These are phyloP conservation scores for Podocnemis expansa DNA, from an alignment of 2,113 vertebrate genomes.

Conservation along the genomic window DNA sequence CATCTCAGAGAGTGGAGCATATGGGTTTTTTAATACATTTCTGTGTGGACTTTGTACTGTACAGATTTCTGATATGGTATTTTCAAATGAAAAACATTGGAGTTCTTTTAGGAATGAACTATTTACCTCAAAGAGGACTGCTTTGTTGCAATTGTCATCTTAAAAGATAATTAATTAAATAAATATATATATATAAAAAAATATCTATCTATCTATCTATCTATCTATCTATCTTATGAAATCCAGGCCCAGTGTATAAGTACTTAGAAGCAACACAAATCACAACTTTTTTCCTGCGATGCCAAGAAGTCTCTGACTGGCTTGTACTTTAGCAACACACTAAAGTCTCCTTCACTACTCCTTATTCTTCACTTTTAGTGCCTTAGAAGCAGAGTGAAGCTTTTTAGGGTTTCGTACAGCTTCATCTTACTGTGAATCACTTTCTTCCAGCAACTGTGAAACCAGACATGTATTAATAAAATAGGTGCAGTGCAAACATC, in stretches of 20 bases:
- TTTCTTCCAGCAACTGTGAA: background rate
- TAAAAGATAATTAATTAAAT: background rate
- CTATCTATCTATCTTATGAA: background rate
- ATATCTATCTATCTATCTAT: no score
- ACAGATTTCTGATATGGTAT: background rate
- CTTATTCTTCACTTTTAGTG: background rate
- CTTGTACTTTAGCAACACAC: background rate
- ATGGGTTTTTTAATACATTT: background rate
- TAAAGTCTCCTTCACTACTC: background rate
- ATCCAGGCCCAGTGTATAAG: background rate
- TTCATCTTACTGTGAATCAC: background rate
- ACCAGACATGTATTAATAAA: background rate
- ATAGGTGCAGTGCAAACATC: rapidly evolving
- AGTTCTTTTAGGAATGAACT: background rate
- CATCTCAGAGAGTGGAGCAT: background rate
- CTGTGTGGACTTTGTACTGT: background rate
- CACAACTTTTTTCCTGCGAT: background rate
- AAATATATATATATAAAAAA: no score
- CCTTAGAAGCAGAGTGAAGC: background rate
- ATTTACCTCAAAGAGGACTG: background rate
- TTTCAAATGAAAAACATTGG: background rate
- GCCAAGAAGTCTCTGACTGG: background rate
- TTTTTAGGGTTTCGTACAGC: background rate
- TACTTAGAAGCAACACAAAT: background rate
- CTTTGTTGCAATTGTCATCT: background rate